A percentile compares a stretch with the other conserved stretches of the same genome.
Conservation (phyloP, 2,797 vertebrate species). For the Poeciliopsis turneri region DNA sequence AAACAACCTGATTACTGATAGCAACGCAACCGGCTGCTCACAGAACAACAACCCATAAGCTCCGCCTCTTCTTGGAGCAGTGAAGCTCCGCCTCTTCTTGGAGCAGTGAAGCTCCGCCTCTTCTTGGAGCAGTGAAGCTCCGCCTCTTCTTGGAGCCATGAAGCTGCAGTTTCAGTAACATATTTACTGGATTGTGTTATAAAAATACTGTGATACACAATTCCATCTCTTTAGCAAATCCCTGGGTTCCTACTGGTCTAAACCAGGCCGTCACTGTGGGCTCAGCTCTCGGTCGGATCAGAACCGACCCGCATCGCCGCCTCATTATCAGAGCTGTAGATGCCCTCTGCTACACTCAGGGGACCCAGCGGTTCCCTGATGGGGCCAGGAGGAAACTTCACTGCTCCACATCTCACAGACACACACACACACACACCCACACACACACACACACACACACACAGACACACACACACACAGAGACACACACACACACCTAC, state of each 20-base stretch:
- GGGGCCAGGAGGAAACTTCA: slow-evolving; percentile 34
- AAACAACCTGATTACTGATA: slow-evolving; percentile 46
- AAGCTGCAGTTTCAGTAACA: too few relatives aligned
- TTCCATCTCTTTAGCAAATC: too few relatives aligned
- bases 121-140: too few relatives aligned
- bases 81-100: too few relatives aligned
- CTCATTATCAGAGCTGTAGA: slow-evolving; percentile 49
- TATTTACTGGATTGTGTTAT: too few relatives aligned
- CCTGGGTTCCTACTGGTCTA: neutral
- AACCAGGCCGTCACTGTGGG: neutral
- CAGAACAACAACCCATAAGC: too few relatives aligned
- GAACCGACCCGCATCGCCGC: slow-evolving; percentile 24
- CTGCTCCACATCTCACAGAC: slow-evolving; percentile 44
- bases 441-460: slow-evolving; percentile 3
- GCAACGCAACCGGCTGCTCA: neutral
- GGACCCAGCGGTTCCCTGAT: slow-evolving; percentile 39
- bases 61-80: too few relatives aligned
- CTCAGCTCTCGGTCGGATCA: neutral
- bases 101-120: too few relatives aligned
- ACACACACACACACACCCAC: slow-evolving; percentile 8
- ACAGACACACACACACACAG: too few relatives aligned
- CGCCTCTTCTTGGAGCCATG: too few relatives aligned
- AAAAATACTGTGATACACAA: too few relatives aligned
- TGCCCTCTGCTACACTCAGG: slow-evolving; percentile 32
- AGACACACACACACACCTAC: too few relatives aligned